Base-by-base conservation (phyloP, 2,113 vertebrate genomes). In the Gymnogyps californianus region DNA sequence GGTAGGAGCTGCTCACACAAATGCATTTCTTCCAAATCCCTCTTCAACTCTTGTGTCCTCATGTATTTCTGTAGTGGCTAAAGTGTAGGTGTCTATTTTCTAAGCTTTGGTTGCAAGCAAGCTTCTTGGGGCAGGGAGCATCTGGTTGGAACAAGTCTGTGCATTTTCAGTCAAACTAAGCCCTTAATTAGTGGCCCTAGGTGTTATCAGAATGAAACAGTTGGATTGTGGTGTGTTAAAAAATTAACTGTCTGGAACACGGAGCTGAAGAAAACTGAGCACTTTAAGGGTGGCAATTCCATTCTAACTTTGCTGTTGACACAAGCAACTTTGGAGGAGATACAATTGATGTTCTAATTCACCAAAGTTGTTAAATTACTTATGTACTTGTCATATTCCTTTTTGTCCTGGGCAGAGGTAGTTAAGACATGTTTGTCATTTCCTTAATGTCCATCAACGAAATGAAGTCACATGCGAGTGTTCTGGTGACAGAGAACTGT, bases 201-300 rank as follows among this genome's bases (percentile, higher is more conserved):
- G 89, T 96, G 87, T 91, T 96, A 97, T 54, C 89, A 87, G 81
- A 95, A 90, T 91, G 93, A 85, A 95, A 89, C 93, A 93, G 86
- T 94, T 91, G 89, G 75, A 54, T 91, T 92, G 78, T 62, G 78
- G 81, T 66, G 83, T 85, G 67, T 94, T 92, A 83, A 93, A 95
- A 95, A 94, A 70, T 82, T 79, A 95, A 95, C 94, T 96, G 93
- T 44, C 89, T 96, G 51, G 62, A 95, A 85, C 87, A 76, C 7
- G 87, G 31, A 83, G 42, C 66, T 19, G 38, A 92, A 76, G 51
- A 87, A 89, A 81, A 49, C 44, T 0, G 21, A 58, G 49, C 10
- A 9, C 58, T 95, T 93, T 52, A 75, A 89, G 86, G 34, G 61
- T 87, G 58, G 49, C 54, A 47, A 17, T 87, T 96, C 66, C 34